phyloP scores from a whole-genome alignment of 2,113 vertebrate genomes.

The Rana temporaria region DNA sequence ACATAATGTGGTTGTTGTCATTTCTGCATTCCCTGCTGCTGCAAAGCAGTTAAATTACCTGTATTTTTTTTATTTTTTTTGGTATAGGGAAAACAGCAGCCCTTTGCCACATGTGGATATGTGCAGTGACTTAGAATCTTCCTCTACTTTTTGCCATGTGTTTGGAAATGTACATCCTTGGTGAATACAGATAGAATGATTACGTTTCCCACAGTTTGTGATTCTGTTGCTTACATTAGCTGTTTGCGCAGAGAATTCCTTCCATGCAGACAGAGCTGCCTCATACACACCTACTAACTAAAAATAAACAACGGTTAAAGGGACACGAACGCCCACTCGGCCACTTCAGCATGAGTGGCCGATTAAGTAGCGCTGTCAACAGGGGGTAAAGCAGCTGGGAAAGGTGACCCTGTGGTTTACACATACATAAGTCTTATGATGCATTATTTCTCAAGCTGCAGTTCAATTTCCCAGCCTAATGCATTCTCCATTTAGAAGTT shows the following conservation, averaged over 20 bases:
- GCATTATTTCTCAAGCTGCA: not conserved
- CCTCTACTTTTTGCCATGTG: not conserved
- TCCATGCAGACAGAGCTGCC: slow-evolving; percentile 22
- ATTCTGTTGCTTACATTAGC: slow-evolving; percentile 20
- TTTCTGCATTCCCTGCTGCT: too few relatives aligned
- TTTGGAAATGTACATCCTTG: not conserved
- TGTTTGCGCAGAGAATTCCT: slow-evolving; percentile 52
- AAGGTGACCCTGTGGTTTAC: not conserved
- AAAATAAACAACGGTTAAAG: slow-evolving; percentile 50
- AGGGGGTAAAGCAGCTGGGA: not conserved
- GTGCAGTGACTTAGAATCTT: too few relatives aligned
- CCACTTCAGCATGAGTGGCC: slow-evolving; percentile 31
- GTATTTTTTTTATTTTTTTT: not conserved
- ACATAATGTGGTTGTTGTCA: not conserved
- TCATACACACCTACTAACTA: slow-evolving; percentile 48
- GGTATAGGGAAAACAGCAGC: not conserved
- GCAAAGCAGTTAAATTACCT: not conserved
- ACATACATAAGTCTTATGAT: not conserved
- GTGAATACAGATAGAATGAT: not conserved
- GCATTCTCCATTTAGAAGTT: not conserved
- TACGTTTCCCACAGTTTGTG: slow-evolving; percentile 5
- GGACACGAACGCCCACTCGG: slow-evolving; percentile 18
- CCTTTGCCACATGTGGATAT: not conserved
- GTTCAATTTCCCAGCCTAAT: not conserved
- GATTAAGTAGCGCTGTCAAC: not conserved